Percentiles rank a stretch among this genome's conserved stretches.
phyloP scores from a whole-genome alignment of 2,113 vertebrate genomes.

The Trogon melanurus region DNA sequence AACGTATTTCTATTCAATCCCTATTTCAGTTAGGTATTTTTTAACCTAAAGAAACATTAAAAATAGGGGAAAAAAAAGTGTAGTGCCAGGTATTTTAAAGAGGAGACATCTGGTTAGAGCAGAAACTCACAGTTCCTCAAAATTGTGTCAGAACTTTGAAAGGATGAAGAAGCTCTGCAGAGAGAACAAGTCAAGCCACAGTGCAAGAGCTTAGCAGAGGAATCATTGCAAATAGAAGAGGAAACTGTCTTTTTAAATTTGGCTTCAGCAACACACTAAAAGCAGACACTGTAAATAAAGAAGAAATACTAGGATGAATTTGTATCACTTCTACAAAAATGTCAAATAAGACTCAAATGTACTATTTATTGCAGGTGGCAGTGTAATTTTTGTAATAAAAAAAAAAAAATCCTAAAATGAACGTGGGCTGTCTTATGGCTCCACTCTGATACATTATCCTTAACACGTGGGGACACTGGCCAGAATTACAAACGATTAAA shows the following conservation, averaged over 20 bases:
- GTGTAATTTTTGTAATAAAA: not conserved
- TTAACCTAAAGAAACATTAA: not conserved
- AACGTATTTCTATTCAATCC: not conserved
- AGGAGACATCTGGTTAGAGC: not conserved
- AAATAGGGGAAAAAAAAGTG: not conserved
- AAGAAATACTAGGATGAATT: not conserved
- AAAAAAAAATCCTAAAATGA: not conserved
- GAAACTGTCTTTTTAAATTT: not conserved
- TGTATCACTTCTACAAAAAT: not conserved
- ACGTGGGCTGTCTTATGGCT: not conserved
- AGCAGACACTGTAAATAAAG: not conserved
- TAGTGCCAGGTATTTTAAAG: not conserved
- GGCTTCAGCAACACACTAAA: not conserved
- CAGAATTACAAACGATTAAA: not conserved
- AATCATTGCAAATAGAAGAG: not conserved
- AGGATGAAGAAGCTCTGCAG: not conserved
- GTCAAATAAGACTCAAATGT: not conserved
- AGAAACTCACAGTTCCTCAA: constrained; percentile 50
- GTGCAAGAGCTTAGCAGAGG: not conserved
- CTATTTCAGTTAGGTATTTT: not conserved
- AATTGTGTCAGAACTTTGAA: not conserved
- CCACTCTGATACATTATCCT: not conserved
- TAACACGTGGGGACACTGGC: not conserved
- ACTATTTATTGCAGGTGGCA: not conserved
- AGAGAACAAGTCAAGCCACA: not conserved